These are phyloP conservation scores for Chorisops tibialis DNA, from an alignment of 2,888 invertebrate species.

Conservation along the genomic window DNA sequence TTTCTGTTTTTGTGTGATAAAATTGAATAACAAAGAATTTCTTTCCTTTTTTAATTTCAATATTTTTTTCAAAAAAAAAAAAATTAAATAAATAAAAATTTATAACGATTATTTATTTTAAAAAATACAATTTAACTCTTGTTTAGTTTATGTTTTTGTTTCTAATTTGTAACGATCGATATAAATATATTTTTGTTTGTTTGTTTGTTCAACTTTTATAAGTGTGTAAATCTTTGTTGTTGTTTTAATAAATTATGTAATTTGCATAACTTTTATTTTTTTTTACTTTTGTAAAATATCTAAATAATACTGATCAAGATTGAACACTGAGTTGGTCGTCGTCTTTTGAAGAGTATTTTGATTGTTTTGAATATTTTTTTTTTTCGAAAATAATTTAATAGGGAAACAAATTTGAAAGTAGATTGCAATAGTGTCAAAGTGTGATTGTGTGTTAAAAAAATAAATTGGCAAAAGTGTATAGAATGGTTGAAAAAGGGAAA, in stretches of 20 bases:
- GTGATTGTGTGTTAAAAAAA: not conserved
- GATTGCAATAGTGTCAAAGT: not conserved
- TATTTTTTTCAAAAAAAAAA: too few species aligned
- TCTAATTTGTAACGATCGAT: not conserved
- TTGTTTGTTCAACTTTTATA: not conserved
- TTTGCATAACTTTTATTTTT: too few species aligned
- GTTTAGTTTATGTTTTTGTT: not conserved
- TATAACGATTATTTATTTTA: not conserved
- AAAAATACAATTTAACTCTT: not conserved
- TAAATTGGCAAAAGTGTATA: not conserved
- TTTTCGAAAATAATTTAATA: not conserved
- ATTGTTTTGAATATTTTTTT: not conserved
- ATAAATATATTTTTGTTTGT: slow-evolving; percentile 10
- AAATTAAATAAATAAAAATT: not conserved
- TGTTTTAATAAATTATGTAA: not conserved
- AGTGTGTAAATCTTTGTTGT: not conserved
- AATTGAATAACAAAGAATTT: not conserved
- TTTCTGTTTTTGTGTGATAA: not conserved
- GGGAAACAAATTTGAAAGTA: too few species aligned
- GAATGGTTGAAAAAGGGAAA: not conserved
- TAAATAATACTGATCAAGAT: slow-evolving; percentile 32
- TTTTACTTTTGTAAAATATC: slow-evolving; percentile 6
- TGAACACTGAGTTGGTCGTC: slow-evolving; percentile 32
- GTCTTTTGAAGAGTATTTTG: not conserved
- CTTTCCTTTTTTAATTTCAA: not conserved